Evolutionary conservation across 2,888 invertebrate genomes (phyloP).

Genomic region (Hoplodrina ambigua): DNA sequence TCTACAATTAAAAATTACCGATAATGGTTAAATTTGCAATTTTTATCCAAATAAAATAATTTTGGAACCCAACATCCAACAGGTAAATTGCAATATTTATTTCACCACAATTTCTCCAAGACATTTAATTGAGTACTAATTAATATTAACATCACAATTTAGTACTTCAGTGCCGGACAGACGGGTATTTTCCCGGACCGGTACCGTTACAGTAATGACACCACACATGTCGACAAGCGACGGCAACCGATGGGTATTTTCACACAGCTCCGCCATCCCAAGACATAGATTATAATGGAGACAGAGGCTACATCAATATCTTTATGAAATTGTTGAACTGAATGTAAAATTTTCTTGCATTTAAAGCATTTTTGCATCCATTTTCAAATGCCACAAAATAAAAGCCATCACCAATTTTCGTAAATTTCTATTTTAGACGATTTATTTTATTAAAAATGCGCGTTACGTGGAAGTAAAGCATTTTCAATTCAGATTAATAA

Average conservation of each 20-base stretch:
- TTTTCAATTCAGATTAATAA: too few relatives aligned
- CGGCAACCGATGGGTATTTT: slow-evolving; percentile 78
- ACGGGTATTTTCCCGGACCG: slow-evolving; percentile 71
- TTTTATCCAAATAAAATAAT: neutral
- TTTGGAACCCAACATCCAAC: neutral
- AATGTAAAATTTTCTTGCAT: too few relatives aligned
- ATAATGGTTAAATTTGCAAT: neutral
- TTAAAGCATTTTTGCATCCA: too few relatives aligned
- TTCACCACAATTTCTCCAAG: slow-evolving; percentile 30
- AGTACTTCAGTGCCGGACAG: slow-evolving; percentile 63
- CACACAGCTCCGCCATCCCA: slow-evolving; percentile 76
- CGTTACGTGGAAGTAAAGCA: too few relatives aligned
- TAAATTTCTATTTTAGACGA: too few relatives aligned
- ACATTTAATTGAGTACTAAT: slow-evolving; percentile 54
- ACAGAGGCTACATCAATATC: slow-evolving; percentile 31
- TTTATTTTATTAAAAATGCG: too few relatives aligned
- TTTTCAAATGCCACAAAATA: too few relatives aligned
- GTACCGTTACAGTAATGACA: slow-evolving; percentile 80
- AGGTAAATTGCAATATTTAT: slow-evolving; percentile 13
- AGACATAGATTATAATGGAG: slow-evolving; percentile 68
- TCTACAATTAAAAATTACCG: neutral
- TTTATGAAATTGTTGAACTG: neutral
- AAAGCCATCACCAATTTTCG: too few relatives aligned
- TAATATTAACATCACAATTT: slow-evolving; percentile 71
- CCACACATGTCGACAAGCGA: slow-evolving; percentile 79